Evolutionary conservation across 2,113 vertebrate species (phyloP).

Genomic region (Platysternon megacephalum): DNA sequence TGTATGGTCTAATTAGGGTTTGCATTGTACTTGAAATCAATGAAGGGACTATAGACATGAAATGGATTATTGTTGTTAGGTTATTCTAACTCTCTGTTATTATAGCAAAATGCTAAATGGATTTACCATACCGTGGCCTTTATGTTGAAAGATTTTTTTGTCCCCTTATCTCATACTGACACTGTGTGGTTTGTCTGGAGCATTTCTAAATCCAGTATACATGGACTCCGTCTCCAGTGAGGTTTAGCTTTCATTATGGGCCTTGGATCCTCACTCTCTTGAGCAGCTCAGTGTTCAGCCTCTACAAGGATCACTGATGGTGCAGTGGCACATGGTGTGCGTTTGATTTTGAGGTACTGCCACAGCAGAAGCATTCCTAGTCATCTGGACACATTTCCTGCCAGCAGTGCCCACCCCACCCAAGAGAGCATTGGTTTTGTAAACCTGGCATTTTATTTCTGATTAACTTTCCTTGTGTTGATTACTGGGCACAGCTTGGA

Average conservation of each 20-base stretch:
- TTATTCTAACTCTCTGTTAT: background rate
- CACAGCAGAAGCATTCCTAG: constrained; percentile 42
- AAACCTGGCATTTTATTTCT: background rate
- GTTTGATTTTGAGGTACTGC: constrained; percentile 28
- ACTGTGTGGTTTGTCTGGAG: rapidly evolving
- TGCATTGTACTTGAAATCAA: background rate
- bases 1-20: background rate
- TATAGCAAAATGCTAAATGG: background rate
- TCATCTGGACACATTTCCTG: constrained; percentile 57
- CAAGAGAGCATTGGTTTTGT: constrained; percentile 37
- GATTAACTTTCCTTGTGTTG: background rate
- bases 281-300: background rate
- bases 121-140: background rate
- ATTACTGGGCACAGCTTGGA: rapidly evolving
- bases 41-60: background rate
- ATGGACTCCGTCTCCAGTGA: rapidly evolving
- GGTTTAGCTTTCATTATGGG: background rate
- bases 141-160: rapidly evolving
- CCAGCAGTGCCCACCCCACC: constrained; percentile 15
- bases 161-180: rapidly evolving
- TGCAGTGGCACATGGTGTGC: constrained; percentile 38
- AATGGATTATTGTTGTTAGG: rapidly evolving
- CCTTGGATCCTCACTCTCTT: constrained; percentile 20
- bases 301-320: constrained; percentile 22
- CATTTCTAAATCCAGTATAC: rapidly evolving